A percentile compares a stretch with the other conserved stretches of the same genome.
phyloP scores from a whole-genome alignment of 1,140 invertebrate species.

The Lepidurus couesii region DNA sequence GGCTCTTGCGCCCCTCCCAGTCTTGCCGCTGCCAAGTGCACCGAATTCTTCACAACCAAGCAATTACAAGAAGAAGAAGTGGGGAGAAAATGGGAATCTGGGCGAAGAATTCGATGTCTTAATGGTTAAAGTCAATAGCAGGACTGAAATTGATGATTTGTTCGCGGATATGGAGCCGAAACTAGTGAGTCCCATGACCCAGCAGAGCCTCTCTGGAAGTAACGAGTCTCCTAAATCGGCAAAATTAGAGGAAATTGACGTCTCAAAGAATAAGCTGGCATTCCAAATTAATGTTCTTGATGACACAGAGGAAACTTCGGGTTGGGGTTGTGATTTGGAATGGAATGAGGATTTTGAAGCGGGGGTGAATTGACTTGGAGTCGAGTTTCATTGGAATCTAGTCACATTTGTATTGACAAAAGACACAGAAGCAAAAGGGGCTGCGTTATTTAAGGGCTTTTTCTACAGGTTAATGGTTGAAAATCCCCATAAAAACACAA shows the following conservation, averaged over 20 bases:
- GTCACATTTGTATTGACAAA: conserved; percentile 7
- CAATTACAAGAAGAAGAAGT: background rate
- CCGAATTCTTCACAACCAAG: background rate
- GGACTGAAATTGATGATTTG: conserved; percentile 60
- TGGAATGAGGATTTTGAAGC: background rate
- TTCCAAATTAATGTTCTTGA: background rate
- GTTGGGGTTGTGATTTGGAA: background rate
- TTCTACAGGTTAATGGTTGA: background rate
- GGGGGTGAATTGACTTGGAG: background rate
- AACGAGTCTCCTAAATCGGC: background rate
- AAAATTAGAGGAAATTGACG: background rate
- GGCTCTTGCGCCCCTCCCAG: background rate
- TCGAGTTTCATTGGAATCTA: background rate
- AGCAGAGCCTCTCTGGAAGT: background rate
- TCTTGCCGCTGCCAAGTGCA: background rate
- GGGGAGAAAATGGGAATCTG: background rate
- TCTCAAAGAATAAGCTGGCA: background rate
- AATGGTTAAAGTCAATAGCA: conserved; percentile 9
- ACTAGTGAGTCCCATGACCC: background rate
- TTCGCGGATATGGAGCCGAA: conserved; percentile 74
- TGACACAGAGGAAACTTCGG: background rate
- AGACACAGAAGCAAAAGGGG: background rate
- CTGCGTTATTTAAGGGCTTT: background rate
- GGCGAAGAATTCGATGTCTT: conserved; percentile 15
- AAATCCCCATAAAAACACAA: background rate